Evolutionary conservation across 2,797 vertebrate species (phyloP).

Genomic region (Tangara arthus): DNA sequence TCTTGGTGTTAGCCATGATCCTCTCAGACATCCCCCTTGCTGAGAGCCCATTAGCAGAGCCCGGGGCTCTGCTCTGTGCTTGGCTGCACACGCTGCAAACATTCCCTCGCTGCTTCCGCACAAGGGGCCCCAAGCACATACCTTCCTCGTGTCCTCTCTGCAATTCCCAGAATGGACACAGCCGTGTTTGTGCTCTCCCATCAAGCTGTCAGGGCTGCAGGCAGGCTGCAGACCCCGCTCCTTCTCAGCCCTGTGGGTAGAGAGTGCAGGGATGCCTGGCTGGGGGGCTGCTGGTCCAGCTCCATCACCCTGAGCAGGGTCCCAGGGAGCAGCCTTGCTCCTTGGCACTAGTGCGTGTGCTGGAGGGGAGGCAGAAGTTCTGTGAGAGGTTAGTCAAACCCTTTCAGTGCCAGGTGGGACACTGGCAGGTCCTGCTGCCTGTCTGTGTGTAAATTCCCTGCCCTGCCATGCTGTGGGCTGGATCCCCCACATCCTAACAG

Average conservation of each 20-base stretch:
- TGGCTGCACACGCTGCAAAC: background rate
- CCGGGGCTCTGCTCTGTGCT: background rate
- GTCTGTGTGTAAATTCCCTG: background rate
- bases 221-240: fast-evolving
- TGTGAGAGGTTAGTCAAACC: background rate
- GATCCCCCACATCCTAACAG: background rate
- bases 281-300: background rate
- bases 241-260: background rate
- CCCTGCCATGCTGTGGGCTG: background rate
- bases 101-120: fast-evolving
- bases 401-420: background rate
- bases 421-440: background rate
- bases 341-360: fast-evolving
- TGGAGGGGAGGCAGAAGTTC: background rate
- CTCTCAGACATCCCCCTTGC: background rate
- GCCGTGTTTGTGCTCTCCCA: fast-evolving
- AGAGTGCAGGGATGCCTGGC: background rate
- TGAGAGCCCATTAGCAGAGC: constrained; percentile 14
- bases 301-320: background rate
- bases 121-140: background rate
- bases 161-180: background rate
- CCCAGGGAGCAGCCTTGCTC: background rate
- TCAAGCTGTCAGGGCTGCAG: background rate
- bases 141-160: background rate
- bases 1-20: background rate